Base-by-base conservation (phyloP, 2,113 vertebrate species). In the Mungos mungo region DNA sequence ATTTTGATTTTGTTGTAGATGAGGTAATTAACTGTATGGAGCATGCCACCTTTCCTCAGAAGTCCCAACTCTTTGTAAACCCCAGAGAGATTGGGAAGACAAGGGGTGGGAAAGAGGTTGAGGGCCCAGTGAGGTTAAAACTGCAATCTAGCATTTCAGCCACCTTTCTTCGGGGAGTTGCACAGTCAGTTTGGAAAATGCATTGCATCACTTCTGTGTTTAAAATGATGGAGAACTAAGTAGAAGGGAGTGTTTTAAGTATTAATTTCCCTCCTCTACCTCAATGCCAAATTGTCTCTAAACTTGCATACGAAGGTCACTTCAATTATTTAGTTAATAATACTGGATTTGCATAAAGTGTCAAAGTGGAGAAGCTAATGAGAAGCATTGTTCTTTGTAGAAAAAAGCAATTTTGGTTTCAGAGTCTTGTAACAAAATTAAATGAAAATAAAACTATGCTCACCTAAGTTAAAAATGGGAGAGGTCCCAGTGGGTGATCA, bases 291-390 rank as follows among this genome's bases (percentile, higher is more conserved):
- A 95, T 92, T 97, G 84, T 94, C 97, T 97, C 88, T 98, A 96
- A 97, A 97, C 96, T 97, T 97, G 97, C 98, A 98, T 94, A 95
- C 93, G 97, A 96, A 98, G 98, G 97, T 98, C 98, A 98, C 96
- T 98, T 99, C 99, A 98, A 98, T 98, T 97, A 97, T 98, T 98
- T 98, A 98, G 97, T 98, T 99, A 99, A 98, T 98, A 98, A 97
- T 92, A 83, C 95, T 96, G 97, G 98, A 99, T 99, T 99, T 99
- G 97, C 99, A 99, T 99, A 99, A 99, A 99, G 99, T 98, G 97
- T 97, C 97, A 98, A 98, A 84, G 8, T 98, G 96, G 96, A 98
- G 98, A 98, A 98, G 97, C 98, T 99, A 99, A 98, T 98, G 97
- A 98, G 86, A 96, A 98, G 95, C 89, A 97, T 88, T 98, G 96